These are phyloP conservation scores for Hoplodrina blanda DNA, from an alignment of 2,888 invertebrate genomes.

Conservation along the genomic window DNA sequence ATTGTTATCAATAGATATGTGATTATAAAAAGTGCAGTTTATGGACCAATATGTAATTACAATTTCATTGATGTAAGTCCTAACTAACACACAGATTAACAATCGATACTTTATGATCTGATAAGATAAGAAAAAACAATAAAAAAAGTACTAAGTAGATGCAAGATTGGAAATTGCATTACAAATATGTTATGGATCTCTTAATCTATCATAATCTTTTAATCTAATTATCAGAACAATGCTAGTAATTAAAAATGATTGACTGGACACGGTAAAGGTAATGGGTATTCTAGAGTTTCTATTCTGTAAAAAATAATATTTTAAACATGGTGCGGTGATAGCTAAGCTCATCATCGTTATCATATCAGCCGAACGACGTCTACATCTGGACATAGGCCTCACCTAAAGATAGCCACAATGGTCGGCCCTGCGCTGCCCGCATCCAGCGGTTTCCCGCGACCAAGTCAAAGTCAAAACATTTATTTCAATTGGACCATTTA, in stretches of 20 bases:
- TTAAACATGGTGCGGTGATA: too few relatives aligned
- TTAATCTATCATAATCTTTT: neutral
- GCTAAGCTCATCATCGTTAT: too few relatives aligned
- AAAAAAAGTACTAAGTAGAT: neutral
- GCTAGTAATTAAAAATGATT: neutral
- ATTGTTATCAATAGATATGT: too few relatives aligned
- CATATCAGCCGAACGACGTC: too few relatives aligned
- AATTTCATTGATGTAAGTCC: neutral
- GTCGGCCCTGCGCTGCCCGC: too few relatives aligned
- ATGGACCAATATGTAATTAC: neutral
- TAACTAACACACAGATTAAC: slow-evolving; percentile 13
- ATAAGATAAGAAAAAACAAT: slow-evolving; percentile 29
- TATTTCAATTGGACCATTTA: too few relatives aligned
- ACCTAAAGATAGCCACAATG: too few relatives aligned
- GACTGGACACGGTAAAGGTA: too few relatives aligned
- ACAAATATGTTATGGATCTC: slow-evolving; percentile 6
- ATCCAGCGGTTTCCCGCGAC: too few relatives aligned
- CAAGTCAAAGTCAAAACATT: too few relatives aligned
- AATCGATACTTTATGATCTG: slow-evolving; percentile 6
- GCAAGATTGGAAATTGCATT: neutral
- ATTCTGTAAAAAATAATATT: neutral
- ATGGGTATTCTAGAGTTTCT: neutral
- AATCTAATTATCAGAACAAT: slow-evolving; percentile 2
- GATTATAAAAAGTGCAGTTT: neutral
- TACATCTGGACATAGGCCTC: too few relatives aligned